Evolutionary conservation across 2,888 invertebrate genomes (phyloP).

Genomic region (Trissolcus brochymenae): DNA sequence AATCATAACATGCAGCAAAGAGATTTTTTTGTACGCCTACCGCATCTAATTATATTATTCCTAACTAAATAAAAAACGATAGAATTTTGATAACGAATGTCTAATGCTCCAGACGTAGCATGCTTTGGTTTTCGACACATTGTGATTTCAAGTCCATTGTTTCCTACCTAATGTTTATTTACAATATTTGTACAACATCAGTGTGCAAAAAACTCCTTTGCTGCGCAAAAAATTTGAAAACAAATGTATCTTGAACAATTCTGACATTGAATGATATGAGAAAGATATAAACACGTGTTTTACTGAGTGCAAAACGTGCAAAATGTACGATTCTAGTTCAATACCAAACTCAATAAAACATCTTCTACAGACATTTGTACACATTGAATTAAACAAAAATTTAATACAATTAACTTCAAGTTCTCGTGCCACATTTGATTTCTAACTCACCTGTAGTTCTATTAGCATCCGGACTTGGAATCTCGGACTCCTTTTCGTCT

Average conservation of each 20-base stretch:
- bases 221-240: slow-evolving; percentile 33
- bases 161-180: slow-evolving; percentile 17
- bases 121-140: slow-evolving; percentile 17
- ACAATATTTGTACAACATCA: slow-evolving; percentile 26
- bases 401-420: slow-evolving; percentile 36
- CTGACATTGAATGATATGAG: slow-evolving; percentile 12
- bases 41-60: too few relatives aligned
- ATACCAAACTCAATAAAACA: slow-evolving; percentile 53
- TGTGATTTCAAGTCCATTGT: slow-evolving; percentile 20
- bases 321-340: slow-evolving; percentile 38
- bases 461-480: slow-evolving; percentile 68
- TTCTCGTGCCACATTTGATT: slow-evolving; percentile 50
- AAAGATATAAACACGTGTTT: slow-evolving; percentile 43
- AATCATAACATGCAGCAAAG: slow-evolving; percentile 57
- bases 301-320: slow-evolving; percentile 67
- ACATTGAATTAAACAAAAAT: slow-evolving; percentile 15
- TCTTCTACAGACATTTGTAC: slow-evolving; percentile 42
- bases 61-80: too few relatives aligned
- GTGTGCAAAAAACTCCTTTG: slow-evolving; percentile 53
- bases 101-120: slow-evolving; percentile 6
- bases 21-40: slow-evolving; percentile 44
- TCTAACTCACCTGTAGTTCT: slow-evolving; percentile 73
- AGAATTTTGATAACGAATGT: neutral
- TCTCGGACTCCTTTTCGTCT: slow-evolving; percentile 69
- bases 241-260: slow-evolving; percentile 12